These are phyloP conservation scores for Tretioscincus oriximinensis DNA, from an alignment of 2,113 vertebrate genomes.

Conservation along the genomic window DNA sequence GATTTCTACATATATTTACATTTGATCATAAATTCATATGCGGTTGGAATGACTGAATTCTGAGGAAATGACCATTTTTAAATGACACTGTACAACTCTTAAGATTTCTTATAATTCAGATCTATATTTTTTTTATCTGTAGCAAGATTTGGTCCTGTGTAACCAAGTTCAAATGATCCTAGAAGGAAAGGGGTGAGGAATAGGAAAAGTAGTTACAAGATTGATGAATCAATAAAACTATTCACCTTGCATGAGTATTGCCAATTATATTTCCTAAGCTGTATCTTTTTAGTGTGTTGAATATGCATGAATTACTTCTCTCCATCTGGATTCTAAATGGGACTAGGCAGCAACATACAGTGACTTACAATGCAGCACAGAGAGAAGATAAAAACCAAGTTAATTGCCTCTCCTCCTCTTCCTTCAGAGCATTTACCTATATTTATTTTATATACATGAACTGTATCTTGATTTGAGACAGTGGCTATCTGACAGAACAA, in stretches of 20 bases:
- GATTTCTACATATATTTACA: too few species aligned
- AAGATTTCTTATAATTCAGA: background rate
- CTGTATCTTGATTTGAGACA: background rate
- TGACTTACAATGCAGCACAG: background rate
- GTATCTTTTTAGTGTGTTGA: background rate
- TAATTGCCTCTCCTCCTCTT: background rate
- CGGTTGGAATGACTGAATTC: too few species aligned
- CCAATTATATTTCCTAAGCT: slow-evolving; percentile 15
- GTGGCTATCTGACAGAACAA: too few species aligned
- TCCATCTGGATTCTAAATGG: background rate
- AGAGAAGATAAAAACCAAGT: background rate
- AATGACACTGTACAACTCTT: background rate
- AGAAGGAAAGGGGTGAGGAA: background rate
- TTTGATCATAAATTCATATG: background rate
- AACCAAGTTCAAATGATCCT: background rate
- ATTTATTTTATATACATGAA: background rate
- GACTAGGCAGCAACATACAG: background rate
- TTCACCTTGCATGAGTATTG: background rate
- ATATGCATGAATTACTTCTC: background rate
- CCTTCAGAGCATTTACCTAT: background rate
- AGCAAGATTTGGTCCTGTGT: background rate
- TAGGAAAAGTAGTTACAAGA: background rate
- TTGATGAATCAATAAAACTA: background rate
- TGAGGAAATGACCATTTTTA: background rate
- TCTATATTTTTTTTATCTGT: background rate